Base-by-base conservation (phyloP, 2,888 invertebrate genomes). In the Drosophila antonietae region DNA sequence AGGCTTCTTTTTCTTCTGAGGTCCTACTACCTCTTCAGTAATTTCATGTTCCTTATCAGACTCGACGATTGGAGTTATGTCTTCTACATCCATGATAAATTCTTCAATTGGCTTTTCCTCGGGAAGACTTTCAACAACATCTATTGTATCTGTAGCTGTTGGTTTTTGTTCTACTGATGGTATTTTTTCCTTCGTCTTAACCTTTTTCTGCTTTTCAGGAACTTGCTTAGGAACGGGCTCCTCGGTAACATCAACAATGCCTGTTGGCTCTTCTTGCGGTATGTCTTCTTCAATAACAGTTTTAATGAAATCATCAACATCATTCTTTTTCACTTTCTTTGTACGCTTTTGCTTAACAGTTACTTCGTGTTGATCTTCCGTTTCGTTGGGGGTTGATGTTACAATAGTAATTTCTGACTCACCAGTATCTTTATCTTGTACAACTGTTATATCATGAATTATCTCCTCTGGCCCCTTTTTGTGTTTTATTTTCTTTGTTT, bases 401-500 rank as follows among this genome's bases (percentile, higher is more conserved):
- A 83, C 71, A 3, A 93, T 91, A 5, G 91, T 91, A 4, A 93
- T 90, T 68, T 92, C 91, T 61, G 92, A 79, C 85, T 92, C 75
- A 58, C 89, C 88, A 86, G 93, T 90, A 84, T 92, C 89, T 90
- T 93, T 74, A 73, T 93, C 81, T 76, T 93, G 90, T 5, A 93
- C 83, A 1, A 93, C 94, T 0, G 93, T 93, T 2, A 93, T 89
- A 75, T 94, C 93, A 69, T 93, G 85, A 68, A 93, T 91, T 6
- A 91, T 83, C 39, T 93, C 94, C 39, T 91, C 91, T 5, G 91
- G 90, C 53, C 93, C 93, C 93, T 56, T 93, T 90, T 85, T 91
- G 44, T 90, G 89, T 37, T 88, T 91, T 15, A 91, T 80, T 70
- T 90, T 91, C 56, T 91, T 88, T 63, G 91, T 91, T 47, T 90